Evolutionary conservation across 2,797 vertebrate genomes (phyloP).

Genomic region (Alca torda): DNA sequence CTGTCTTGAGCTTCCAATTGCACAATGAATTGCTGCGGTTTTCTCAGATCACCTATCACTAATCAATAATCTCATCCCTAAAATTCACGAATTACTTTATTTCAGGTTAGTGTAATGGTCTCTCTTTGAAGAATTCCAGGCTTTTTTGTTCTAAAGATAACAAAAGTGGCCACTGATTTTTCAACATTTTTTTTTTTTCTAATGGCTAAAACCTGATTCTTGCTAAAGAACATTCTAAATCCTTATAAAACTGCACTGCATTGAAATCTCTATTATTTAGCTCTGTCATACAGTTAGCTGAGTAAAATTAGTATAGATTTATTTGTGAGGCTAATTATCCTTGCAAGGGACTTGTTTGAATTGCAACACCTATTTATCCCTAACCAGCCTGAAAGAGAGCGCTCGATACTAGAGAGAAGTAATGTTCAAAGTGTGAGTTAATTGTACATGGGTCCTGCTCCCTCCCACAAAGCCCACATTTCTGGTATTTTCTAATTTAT

Average conservation of each 20-base stretch:
- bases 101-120: no score
- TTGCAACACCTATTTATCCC: neutral
- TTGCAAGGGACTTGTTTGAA: neutral
- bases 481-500: neutral
- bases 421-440: neutral
- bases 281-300: neutral
- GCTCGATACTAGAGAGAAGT: rapidly evolving
- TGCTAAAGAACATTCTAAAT: no score
- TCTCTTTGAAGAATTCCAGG: no score
- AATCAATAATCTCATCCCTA: no score
- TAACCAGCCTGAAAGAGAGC: neutral
- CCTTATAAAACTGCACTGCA: neutral
- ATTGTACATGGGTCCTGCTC: neutral
- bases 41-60: no score
- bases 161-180: no score
- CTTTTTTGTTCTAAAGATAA: no score
- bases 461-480: neutral
- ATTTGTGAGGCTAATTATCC: neutral
- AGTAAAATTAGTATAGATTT: neutral
- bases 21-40: no score
- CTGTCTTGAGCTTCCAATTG: no score
- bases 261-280: neutral
- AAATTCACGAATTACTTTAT: no score
- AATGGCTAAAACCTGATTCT: no score
- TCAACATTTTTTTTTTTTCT: no score